A percentile compares a stretch with the other conserved stretches of the same genome.
These are phyloP conservation scores for Drosophila anceps DNA, from an alignment of 2,888 invertebrate genomes.

Conservation along the genomic window DNA sequence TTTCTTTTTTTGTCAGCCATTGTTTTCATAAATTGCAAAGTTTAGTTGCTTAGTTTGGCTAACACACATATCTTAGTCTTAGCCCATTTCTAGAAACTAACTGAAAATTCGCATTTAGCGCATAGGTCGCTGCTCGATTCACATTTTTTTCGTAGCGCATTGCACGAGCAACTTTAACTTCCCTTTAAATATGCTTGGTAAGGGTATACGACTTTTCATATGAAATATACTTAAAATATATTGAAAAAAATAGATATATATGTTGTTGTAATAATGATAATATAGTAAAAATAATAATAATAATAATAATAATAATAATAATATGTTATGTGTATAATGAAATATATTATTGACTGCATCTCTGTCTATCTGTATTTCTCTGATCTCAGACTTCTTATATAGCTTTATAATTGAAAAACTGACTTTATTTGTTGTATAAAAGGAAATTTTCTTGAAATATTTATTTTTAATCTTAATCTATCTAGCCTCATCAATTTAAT, in stretches of 20 bases:
- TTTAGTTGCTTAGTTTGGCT: conserved; percentile 38
- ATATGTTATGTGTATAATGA: too few relatives aligned
- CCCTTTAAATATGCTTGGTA: neutral
- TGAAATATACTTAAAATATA: neutral
- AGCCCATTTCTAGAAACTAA: conserved; percentile 40
- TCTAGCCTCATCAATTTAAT: too few relatives aligned
- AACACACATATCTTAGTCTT: conserved; percentile 29
- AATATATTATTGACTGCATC: too few relatives aligned
- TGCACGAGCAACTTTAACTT: conserved; percentile 27
- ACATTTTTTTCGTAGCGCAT: conserved; percentile 10
- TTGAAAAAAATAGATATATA: neutral
- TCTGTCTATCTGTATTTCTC: neutral
- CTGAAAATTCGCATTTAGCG: conserved; percentile 45
- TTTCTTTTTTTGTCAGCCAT: conserved; percentile 4
- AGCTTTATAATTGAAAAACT: too few relatives aligned
- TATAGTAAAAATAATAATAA: neutral
- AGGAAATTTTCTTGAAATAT: too few relatives aligned
- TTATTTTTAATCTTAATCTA: too few relatives aligned
- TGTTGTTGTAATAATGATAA: neutral
- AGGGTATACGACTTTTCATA: neutral
- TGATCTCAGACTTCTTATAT: neutral
- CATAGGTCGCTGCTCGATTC: conserved; percentile 8
- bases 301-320: neutral
- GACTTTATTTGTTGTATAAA: too few relatives aligned
- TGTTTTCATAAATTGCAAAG: conserved; percentile 46